Evolutionary conservation across 2,113 vertebrate genomes (phyloP).

Genomic region (Natator depressus): DNA sequence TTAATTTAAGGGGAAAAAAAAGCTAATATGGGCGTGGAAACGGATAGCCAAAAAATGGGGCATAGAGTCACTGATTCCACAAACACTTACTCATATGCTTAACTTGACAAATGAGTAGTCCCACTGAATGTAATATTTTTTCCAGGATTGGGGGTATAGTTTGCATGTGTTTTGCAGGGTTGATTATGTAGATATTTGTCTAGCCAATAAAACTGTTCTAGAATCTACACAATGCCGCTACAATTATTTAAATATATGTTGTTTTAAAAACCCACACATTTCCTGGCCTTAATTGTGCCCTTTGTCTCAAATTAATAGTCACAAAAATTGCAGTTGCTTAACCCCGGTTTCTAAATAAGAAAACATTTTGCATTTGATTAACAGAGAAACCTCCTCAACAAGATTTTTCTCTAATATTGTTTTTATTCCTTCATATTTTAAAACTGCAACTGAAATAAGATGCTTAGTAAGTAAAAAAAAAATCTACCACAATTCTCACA

Average conservation of each 20-base stretch:
- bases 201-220: constrained; percentile 39
- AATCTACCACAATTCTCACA: constrained; percentile 57
- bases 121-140: neutral
- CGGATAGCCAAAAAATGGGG: neutral
- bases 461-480: constrained; percentile 54
- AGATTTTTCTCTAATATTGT: constrained; percentile 41
- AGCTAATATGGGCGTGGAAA: neutral
- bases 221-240: constrained; percentile 56
- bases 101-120: neutral
- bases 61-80: neutral
- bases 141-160: neutral
- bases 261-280: constrained; percentile 57
- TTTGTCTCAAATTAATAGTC: constrained; percentile 68
- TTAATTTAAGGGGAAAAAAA: neutral
- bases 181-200: constrained; percentile 24
- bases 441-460: constrained; percentile 52
- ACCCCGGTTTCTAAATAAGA: constrained; percentile 54
- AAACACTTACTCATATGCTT: neutral
- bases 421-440: constrained; percentile 58
- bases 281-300: constrained; percentile 62
- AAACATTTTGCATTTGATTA: constrained; percentile 60
- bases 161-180: neutral
- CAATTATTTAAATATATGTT: constrained; percentile 71
- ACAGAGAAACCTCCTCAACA: constrained; percentile 55
- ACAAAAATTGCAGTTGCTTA: constrained; percentile 62